phyloP scores from a whole-genome alignment of 1,140 invertebrate species.

The Drosophila ogumai region DNA sequence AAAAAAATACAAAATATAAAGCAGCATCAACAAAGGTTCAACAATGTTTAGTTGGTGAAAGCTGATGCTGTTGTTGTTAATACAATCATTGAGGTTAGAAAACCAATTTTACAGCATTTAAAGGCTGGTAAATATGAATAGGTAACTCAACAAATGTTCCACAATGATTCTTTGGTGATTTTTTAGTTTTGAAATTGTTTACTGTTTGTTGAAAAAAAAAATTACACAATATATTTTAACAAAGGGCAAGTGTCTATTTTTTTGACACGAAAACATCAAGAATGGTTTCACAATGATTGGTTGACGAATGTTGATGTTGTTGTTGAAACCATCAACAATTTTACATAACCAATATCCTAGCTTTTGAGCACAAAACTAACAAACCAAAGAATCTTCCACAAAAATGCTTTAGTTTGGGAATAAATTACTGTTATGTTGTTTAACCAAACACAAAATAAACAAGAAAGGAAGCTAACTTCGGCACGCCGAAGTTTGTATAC shows the following conservation, averaged over 20 bases:
- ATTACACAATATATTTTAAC: neutral
- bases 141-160: neutral
- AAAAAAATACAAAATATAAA: conserved; percentile 3
- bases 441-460: neutral
- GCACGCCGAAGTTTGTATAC: no score
- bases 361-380: neutral
- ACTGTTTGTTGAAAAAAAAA: neutral
- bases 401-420: no score
- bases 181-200: neutral
- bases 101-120: neutral
- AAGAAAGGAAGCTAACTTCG: no score
- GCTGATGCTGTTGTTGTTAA: neutral
- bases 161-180: neutral
- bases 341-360: neutral
- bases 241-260: neutral
- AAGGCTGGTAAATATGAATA: no score
- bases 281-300: neutral
- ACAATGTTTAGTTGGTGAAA: neutral
- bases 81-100: neutral
- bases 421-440: neutral
- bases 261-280: neutral
- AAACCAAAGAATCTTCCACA: conserved; percentile 5
- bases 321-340: neutral
- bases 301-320: neutral
- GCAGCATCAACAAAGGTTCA: neutral